Base-by-base conservation (phyloP, 2,888 invertebrate genomes). In the Chrysolina haemoptera region DNA sequence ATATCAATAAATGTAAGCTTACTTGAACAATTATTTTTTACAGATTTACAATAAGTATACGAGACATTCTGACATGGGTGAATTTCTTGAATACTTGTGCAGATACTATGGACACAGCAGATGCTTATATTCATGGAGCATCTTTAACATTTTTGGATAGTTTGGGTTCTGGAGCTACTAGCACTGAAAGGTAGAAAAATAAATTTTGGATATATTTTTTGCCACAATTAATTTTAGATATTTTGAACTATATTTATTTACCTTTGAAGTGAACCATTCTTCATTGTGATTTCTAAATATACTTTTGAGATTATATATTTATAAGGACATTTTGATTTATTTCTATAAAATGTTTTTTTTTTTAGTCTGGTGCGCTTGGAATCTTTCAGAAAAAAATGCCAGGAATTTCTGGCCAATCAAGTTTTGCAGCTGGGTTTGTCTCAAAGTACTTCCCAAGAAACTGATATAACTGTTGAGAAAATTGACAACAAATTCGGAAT, bases 1-100 rank as follows among this genome's bases (percentile, higher is more conserved):
- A 27, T 27, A 3, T 27, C 1, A 27, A 27, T 3, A 27, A 27
- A 27, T 27, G 27, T 27, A 27, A 27, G 27, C 27, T 5, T 27
- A 6, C 35, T 35, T 3, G 43, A 43, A 14, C 63, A 16, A 41
- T 68, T 80, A 6, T 77, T 76, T 75, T 71, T 46, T 92, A 89
- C 71, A 94, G 95, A 83, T 94, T 95, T 79, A 94, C 94, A 5
- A 92, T 96, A 73, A 98, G 97, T 81, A 94, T 98, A 76, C 92
- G 99, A 82, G 98, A 99, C 87, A 91, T 98, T 72, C 88, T 98
- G 27, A 94, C 96, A 0, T 99, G 98, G 98, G 94, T 96, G 0
- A 89, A 93, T 79, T 99, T 98, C 85, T 93, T 98, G 75, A 97
- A 97, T 85, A 86, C 87, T 12, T 91, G 92, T 50, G 88, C 89